Conservation (phyloP, 1,140 invertebrate genomes). For the Diorhabda sublineata region DNA sequence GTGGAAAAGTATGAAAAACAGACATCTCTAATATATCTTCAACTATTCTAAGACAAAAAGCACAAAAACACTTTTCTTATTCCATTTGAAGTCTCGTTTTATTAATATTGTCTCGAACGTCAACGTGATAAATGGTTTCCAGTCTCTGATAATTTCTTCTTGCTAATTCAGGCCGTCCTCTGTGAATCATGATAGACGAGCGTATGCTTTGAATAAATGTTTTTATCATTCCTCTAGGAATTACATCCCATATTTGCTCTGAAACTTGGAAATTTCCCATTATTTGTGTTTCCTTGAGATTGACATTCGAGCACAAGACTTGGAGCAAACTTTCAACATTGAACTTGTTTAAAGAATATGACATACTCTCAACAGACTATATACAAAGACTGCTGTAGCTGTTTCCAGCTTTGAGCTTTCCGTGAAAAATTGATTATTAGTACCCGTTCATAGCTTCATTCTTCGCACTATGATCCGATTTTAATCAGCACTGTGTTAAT, state of each 20-base stretch:
- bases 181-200: slow-evolving; percentile 1
- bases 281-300: neutral
- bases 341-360: too few species aligned
- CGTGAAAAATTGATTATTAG: too few species aligned
- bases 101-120: slow-evolving; percentile 8
- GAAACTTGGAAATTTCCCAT: neutral
- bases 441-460: too few species aligned
- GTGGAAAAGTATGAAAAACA: too few species aligned
- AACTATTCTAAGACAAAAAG: neutral
- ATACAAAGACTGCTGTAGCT: too few species aligned
- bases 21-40: too few species aligned
- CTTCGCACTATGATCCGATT: too few species aligned
- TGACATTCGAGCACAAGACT: neutral
- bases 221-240: slow-evolving; percentile 13
- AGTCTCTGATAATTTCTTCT: neutral
- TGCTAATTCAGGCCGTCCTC: neutral
- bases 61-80: neutral
- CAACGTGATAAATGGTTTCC: slow-evolving; percentile 7
- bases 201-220: slow-evolving; percentile 6
- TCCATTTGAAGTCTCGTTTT: neutral
- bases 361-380: too few species aligned
- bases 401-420: too few species aligned
- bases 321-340: too few species aligned
- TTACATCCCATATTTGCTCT: slow-evolving; percentile 10
- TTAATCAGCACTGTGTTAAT: too few species aligned